Percentiles rank a stretch among this genome's conserved stretches.
Evolutionary conservation across 2,888 invertebrate species (phyloP).

Genomic region (Gerris lacustris): DNA sequence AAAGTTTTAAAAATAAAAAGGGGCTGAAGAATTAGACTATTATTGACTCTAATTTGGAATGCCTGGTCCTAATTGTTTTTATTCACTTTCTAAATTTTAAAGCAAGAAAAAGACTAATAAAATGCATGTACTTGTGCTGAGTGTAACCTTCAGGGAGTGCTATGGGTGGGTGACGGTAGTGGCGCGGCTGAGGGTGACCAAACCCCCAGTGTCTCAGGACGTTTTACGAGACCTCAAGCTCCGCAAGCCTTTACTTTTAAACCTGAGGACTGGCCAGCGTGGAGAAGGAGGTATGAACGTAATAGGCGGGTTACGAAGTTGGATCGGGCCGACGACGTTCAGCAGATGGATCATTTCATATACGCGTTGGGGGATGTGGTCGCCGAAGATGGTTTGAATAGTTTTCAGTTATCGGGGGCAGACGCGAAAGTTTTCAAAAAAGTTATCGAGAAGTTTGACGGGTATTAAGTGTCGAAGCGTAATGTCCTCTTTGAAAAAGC

Average conservation of each 20-base stretch:
- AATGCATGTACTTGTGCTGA: too few relatives aligned
- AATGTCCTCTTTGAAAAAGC: slow-evolving; percentile 27
- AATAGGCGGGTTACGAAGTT: slow-evolving; percentile 13
- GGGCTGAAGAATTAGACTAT: too few relatives aligned
- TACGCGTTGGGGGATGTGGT: slow-evolving; percentile 8
- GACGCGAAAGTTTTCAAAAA: not conserved
- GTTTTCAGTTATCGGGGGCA: slow-evolving; percentile 11
- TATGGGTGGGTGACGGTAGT: too few relatives aligned
- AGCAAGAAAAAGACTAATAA: too few relatives aligned
- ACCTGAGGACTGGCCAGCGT: slow-evolving; percentile 12
- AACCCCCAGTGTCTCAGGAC: not conserved
- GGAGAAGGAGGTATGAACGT: slow-evolving; percentile 13
- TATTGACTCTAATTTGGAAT: too few relatives aligned
- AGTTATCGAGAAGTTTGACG: slow-evolving; percentile 11
- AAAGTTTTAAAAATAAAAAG: too few relatives aligned
- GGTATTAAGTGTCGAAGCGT: slow-evolving; percentile 7
- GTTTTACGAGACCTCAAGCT: not conserved
- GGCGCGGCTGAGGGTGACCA: not conserved
- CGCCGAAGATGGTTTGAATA: slow-evolving; percentile 7
- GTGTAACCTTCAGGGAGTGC: too few relatives aligned
- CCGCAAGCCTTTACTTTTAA: slow-evolving; percentile 9
- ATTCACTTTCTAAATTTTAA: too few relatives aligned
- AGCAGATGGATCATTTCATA: slow-evolving; percentile 11
- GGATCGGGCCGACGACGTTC: not conserved
- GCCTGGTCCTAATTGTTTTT: too few relatives aligned